phyloP scores from a whole-genome alignment of 2,888 invertebrate genomes.

The Atethmia centrago region DNA sequence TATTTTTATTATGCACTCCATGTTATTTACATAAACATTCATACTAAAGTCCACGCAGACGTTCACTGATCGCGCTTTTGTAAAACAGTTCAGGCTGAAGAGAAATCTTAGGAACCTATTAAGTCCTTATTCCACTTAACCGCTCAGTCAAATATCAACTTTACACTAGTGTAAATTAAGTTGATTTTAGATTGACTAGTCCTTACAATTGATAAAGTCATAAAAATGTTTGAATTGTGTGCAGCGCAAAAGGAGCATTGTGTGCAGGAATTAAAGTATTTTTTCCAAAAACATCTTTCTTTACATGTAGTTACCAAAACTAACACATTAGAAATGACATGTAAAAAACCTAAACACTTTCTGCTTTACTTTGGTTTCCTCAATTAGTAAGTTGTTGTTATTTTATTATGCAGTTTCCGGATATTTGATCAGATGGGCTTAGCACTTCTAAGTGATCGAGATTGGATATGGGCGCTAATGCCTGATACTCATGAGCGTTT shows the following conservation, averaged over 20 bases:
- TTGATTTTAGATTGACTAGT: neutral
- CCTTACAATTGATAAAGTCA: neutral
- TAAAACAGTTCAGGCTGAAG: neutral
- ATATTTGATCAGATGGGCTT: conserved; percentile 55
- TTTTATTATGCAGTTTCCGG: conserved; percentile 1
- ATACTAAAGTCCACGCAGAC: neutral
- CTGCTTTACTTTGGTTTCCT: conserved; percentile 16
- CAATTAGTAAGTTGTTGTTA: conserved; percentile 17
- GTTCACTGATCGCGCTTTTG: neutral
- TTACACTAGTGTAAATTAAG: neutral
- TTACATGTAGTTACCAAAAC: too few species aligned
- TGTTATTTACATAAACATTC: conserved; percentile 9
- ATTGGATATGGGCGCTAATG: conserved; percentile 25
- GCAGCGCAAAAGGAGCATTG: neutral
- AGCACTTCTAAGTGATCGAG: conserved; percentile 45
- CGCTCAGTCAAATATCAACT: neutral
- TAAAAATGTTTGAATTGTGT: neutral
- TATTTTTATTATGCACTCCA: conserved; percentile 16
- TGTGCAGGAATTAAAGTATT: too few species aligned
- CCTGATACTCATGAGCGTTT: neutral
- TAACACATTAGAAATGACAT: neutral
- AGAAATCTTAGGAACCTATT: neutral
- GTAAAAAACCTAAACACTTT: neutral
- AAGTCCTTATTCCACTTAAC: neutral
- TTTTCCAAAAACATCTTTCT: too few species aligned